Conservation (phyloP, 2,888 invertebrate species). For the Diplolepis rosae region DNA sequence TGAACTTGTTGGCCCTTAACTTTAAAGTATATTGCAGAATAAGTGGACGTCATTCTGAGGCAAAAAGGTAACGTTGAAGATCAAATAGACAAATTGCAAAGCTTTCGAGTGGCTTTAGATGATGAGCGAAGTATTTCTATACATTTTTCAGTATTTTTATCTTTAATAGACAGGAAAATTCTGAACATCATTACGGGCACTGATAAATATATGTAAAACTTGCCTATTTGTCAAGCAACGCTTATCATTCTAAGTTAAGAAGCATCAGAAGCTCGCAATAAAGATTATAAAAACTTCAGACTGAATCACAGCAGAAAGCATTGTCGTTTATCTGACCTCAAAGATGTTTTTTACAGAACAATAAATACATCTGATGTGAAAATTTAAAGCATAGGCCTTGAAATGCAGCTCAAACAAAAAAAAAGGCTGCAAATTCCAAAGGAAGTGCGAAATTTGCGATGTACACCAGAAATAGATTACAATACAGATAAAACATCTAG, state of each 20-base stretch:
- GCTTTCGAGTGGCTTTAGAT: slow-evolving; percentile 13
- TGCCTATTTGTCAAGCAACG: too few relatives aligned
- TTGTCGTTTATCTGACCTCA: slow-evolving; percentile 21
- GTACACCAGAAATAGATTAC: too few relatives aligned
- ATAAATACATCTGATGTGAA: slow-evolving; percentile 12
- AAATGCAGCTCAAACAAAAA: background rate
- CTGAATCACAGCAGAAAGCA: slow-evolving; percentile 32
- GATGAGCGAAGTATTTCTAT: background rate
- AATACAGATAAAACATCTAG: background rate
- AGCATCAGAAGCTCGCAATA: too few relatives aligned
- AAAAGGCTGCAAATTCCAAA: background rate
- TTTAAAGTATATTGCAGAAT: slow-evolving; percentile 32
- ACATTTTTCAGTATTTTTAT: slow-evolving; percentile 29
- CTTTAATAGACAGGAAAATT: slow-evolving; percentile 37
- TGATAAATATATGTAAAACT: too few relatives aligned
- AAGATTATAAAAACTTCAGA: too few relatives aligned
- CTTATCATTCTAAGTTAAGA: too few relatives aligned
- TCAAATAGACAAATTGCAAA: slow-evolving; percentile 30
- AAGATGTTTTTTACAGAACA: slow-evolving; percentile 30
- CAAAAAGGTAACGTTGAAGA: slow-evolving; percentile 23
- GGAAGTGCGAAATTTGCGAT: too few relatives aligned
- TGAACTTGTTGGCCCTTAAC: slow-evolving; percentile 20
- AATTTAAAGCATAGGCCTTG: background rate
- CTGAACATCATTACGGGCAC: background rate
- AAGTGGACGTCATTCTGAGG: slow-evolving; percentile 26